Evolutionary conservation across 2,797 vertebrate species (phyloP).

Genomic region (Buceros bicornis): DNA sequence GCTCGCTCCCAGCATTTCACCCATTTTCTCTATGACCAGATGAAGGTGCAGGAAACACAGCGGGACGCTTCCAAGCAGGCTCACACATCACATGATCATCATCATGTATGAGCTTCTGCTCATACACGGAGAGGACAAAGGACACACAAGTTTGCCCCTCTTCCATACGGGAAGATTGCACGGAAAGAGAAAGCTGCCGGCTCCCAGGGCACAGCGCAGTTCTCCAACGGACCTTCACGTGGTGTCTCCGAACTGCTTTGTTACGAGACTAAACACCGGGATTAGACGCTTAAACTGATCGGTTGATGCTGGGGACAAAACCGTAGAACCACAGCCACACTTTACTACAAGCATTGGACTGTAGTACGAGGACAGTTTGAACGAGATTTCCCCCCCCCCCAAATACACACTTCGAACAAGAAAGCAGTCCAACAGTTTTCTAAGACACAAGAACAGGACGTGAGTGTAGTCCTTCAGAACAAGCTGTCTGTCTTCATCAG

Average conservation of each 20-base stretch:
- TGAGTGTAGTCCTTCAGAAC: conserved; percentile 33
- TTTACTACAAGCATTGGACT: conserved; percentile 23
- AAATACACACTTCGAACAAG: conserved; percentile 40
- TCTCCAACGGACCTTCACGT: not conserved
- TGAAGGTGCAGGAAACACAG: not conserved
- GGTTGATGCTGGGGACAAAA: not conserved
- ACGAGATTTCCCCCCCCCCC: not conserved
- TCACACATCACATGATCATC: too few relatives aligned
- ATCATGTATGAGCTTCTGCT: conserved; percentile 14
- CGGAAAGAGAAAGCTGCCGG: conserved; percentile 32
- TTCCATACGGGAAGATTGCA: not conserved
- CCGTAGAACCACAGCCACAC: conserved; percentile 58
- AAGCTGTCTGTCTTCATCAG: conserved; percentile 37
- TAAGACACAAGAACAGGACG: not conserved
- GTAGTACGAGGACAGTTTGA: conserved; percentile 6
- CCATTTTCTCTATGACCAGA: not conserved
- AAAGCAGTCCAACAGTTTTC: conserved; percentile 38
- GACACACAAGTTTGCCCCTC: not conserved
- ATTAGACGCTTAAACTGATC: not conserved
- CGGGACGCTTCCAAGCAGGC: not conserved
- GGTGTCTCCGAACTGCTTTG: not conserved
- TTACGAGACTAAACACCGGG: conserved; percentile 18
- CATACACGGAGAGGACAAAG: conserved; percentile 29
- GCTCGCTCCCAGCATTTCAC: not conserved
- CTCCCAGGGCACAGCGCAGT: conserved; percentile 37